Percentiles rank a stretch among this genome's conserved stretches.
These are phyloP conservation scores for Thamnophis elegans DNA, from an alignment of 2,797 vertebrate genomes.

Conservation along the genomic window DNA sequence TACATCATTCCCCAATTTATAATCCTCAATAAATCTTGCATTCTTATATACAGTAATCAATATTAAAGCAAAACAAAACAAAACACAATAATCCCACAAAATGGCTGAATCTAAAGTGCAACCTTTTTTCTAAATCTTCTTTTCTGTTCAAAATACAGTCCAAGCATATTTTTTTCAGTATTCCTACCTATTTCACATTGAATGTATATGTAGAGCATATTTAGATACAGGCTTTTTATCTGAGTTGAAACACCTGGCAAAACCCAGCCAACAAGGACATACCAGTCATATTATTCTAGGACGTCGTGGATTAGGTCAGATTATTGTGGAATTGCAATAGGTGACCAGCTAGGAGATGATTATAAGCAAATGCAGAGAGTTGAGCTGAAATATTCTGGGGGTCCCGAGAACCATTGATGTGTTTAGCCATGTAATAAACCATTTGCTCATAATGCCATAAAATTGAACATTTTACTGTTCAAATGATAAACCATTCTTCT, in stretches of 20 bases:
- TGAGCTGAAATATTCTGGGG: slow-evolving; percentile 21
- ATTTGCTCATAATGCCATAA: slow-evolving; percentile 38
- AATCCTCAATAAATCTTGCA: neutral
- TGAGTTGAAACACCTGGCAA: neutral
- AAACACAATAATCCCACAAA: neutral
- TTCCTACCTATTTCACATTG: neutral
- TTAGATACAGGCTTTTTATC: neutral
- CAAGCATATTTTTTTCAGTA: neutral
- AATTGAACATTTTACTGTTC: slow-evolving; percentile 19
- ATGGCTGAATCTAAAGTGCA: neutral
- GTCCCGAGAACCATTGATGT: neutral
- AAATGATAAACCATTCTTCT: neutral
- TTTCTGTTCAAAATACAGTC: neutral
- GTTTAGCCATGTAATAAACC: slow-evolving; percentile 24
- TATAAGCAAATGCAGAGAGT: neutral
- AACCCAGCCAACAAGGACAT: neutral
- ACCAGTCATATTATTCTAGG: neutral
- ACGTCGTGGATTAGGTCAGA: neutral
- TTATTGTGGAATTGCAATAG: slow-evolving; percentile 4
- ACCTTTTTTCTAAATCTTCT: neutral
- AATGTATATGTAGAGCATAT: neutral
- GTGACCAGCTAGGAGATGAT: slow-evolving; percentile 10
- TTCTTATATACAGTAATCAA: neutral
- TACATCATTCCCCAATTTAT: neutral
- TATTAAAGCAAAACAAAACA: neutral